phyloP scores from a whole-genome alignment of 2,888 invertebrate species.

The Lacanobia oleracea region DNA sequence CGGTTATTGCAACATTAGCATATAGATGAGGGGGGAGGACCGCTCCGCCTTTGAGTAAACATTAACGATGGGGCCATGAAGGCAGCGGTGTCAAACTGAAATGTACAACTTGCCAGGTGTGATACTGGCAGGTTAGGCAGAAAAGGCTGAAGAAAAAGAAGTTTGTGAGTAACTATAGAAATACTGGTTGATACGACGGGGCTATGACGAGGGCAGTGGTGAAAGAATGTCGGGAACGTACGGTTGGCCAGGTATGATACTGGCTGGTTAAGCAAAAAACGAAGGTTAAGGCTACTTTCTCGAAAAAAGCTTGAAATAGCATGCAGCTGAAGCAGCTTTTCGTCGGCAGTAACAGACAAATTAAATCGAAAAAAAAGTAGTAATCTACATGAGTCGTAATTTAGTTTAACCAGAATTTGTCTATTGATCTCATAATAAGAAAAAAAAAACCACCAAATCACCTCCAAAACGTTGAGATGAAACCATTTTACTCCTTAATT shows the following conservation, averaged over 20 bases:
- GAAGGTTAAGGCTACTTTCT: no score
- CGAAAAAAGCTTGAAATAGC: no score
- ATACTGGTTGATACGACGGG: constrained; percentile 15
- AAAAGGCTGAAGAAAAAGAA: neutral
- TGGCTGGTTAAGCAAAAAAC: neutral
- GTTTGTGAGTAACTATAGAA: neutral
- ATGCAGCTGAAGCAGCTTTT: no score
- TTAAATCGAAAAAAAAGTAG: no score
- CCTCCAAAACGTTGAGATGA: no score
- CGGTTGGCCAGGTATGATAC: neutral
- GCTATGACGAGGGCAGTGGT: constrained; percentile 46
- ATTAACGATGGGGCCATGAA: constrained; percentile 55
- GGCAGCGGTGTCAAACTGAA: constrained; percentile 41
- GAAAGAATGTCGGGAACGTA: neutral
- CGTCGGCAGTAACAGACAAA: no score
- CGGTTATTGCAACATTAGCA: constrained; percentile 65
- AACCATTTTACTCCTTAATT: no score
- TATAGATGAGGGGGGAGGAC: constrained; percentile 66
- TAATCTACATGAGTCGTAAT: no score
- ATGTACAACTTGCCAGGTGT: no score
- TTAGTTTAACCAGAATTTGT: no score
- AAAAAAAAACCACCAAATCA: no score
- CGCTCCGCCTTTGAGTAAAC: constrained; percentile 63
- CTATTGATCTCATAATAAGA: no score
- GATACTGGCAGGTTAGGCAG: neutral